Conservation (phyloP, 2,113 vertebrate genomes). For the Suncus etruscus region DNA sequence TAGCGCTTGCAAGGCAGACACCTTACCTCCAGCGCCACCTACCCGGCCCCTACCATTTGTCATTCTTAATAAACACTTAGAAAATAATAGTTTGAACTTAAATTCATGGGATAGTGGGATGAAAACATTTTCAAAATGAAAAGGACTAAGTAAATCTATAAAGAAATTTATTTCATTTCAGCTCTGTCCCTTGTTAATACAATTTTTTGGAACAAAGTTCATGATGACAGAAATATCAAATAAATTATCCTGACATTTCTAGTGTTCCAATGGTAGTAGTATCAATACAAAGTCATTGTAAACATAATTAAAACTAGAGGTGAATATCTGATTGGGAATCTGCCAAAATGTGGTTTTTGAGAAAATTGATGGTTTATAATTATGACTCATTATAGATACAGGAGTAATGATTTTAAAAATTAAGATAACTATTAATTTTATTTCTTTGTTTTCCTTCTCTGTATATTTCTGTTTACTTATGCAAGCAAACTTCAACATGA, state of each 20-base stretch:
- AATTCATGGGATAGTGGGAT: background rate
- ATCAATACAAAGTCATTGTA: slow-evolving; percentile 1
- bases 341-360: background rate
- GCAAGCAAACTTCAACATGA: background rate
- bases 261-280: background rate
- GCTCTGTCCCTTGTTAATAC: background rate
- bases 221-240: background rate
- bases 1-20: too few relatives aligned
- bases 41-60: too few relatives aligned
- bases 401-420: background rate
- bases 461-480: background rate
- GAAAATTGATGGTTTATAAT: background rate
- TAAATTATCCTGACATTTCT: background rate
- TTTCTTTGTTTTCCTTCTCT: background rate
- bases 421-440: background rate
- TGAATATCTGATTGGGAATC: background rate
- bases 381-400: too few relatives aligned
- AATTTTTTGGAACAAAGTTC: background rate
- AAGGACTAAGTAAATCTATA: background rate
- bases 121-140: background rate
- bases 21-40: too few relatives aligned
- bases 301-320: background rate
- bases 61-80: background rate
- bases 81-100: background rate
- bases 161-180: background rate